Percentiles rank a stretch among this genome's conserved stretches.
Conservation (phyloP, 2,113 vertebrate genomes). For the Euleptes europaea region DNA sequence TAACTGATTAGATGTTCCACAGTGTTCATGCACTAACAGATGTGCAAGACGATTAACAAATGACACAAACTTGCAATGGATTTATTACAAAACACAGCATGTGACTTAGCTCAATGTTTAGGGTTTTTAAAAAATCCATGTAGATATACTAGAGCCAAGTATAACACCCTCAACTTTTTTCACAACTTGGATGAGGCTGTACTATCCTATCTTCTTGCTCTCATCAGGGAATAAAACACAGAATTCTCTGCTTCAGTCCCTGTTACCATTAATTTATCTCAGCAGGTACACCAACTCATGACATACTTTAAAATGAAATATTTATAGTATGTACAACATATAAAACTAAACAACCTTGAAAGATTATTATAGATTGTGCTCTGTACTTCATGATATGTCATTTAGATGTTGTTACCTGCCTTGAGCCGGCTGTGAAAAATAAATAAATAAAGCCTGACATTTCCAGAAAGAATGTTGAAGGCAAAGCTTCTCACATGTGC, state of each 20-base stretch:
- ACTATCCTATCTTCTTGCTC: neutral
- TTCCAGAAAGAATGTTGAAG: neutral
- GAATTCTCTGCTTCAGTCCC: too few species aligned
- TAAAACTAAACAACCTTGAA: constrained; percentile 28
- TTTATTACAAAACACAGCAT: neutral
- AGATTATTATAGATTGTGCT: neutral
- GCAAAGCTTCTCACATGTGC: neutral
- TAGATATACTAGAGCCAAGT: neutral
- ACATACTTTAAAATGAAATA: neutral
- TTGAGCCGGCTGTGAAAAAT: too few species aligned
- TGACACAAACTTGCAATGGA: neutral
- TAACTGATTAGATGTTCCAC: neutral
- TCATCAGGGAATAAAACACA: neutral
- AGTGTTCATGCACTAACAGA: neutral
- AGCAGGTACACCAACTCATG: neutral
- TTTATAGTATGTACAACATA: neutral
- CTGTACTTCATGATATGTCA: neutral
- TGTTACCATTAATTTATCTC: neutral
- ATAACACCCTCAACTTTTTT: neutral
- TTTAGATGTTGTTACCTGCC: too few species aligned
- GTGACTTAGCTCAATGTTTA: neutral
- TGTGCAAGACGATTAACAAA: neutral
- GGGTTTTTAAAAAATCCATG: neutral
- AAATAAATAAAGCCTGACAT: too few species aligned
- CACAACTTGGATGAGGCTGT: neutral